Conservation (phyloP, 1,140 invertebrate species). For the Drosophila fuyamai region DNA sequence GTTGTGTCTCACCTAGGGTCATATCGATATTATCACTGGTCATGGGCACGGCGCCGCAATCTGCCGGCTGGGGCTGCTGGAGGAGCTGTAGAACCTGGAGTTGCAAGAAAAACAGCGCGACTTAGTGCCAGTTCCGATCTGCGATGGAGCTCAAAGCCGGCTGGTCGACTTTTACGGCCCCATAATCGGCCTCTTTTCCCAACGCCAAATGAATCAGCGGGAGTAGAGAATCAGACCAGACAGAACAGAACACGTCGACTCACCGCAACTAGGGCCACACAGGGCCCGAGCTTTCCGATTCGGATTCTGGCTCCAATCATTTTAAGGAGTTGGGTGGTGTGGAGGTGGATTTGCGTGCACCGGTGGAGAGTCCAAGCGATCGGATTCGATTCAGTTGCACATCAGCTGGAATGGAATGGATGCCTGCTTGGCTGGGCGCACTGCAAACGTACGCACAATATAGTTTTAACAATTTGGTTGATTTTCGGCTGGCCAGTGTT, state of each 20-base stretch:
- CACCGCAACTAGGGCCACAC: conserved; percentile 68
- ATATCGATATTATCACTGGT: conserved; percentile 92
- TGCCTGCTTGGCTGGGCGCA: conserved; percentile 16
- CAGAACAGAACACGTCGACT: conserved; percentile 70
- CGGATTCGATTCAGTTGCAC: conserved; percentile 54
- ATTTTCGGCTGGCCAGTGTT: conserved; percentile 33
- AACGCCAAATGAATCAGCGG: conserved; percentile 1
- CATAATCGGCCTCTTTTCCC: background rate
- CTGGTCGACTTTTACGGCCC: background rate
- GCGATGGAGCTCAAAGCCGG: background rate
- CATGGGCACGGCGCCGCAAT: conserved; percentile 91
- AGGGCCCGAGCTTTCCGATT: conserved; percentile 59
- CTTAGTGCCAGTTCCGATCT: no score
- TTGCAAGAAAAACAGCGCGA: background rate
- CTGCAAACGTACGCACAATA: conserved; percentile 45
- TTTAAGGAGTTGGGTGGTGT: conserved; percentile 29
- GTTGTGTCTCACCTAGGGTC: conserved; percentile 89
- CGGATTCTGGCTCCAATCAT: conserved; percentile 62
- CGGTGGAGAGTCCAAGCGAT: conserved; percentile 44
- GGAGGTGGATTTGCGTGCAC: conserved; percentile 36
- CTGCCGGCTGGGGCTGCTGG: conserved; percentile 46
- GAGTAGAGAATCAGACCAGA: background rate
- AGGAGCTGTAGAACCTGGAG: conserved; percentile 64
- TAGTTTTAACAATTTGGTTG: conserved; percentile 38
- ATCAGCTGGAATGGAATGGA: conserved; percentile 65